Evolutionary conservation across 2,888 invertebrate genomes (phyloP).

Genomic region (Hanleya hanleyi): DNA sequence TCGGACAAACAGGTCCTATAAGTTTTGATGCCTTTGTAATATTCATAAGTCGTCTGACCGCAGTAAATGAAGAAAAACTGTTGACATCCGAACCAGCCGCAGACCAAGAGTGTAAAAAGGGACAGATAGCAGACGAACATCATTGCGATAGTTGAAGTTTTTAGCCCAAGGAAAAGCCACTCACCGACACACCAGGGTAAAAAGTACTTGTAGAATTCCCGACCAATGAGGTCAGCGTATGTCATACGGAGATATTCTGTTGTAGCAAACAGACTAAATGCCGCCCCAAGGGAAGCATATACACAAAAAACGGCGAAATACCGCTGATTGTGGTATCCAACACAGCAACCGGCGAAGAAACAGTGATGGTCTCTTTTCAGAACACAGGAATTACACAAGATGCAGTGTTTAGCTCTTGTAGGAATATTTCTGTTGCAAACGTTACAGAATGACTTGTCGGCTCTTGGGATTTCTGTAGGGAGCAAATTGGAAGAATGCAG

Average conservation of each 20-base stretch:
- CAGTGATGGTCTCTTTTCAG: conserved; percentile 75
- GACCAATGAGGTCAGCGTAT: conserved; percentile 46
- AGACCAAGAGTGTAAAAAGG: conserved; percentile 41
- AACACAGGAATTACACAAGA: conserved; percentile 72
- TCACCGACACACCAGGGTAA: conserved; percentile 48
- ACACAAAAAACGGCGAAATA: conserved; percentile 73
- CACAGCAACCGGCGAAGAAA: conserved; percentile 72
- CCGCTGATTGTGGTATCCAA: conserved; percentile 74
- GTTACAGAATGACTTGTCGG: conserved; percentile 43
- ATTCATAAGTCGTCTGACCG: conserved; percentile 65
- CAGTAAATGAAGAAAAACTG: conserved; percentile 49
- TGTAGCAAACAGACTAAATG: conserved; percentile 44
- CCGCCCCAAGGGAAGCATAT: conserved; percentile 48
- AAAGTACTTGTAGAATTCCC: conserved; percentile 50
- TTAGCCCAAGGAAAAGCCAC: conserved; percentile 43
- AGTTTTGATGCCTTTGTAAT: conserved; percentile 48
- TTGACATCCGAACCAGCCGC: conserved; percentile 54
- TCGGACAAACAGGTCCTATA: conserved; percentile 42
- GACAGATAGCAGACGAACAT: conserved; percentile 49
- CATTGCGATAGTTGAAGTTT: conserved; percentile 36
- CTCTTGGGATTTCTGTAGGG: background rate
- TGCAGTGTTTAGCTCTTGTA: conserved; percentile 72
- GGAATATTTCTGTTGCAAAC: conserved; percentile 55
- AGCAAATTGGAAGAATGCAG: too few species aligned
- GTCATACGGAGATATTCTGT: conserved; percentile 44